Conservation (phyloP, 2,888 invertebrate species). For the Teinopalpus imperialis region DNA sequence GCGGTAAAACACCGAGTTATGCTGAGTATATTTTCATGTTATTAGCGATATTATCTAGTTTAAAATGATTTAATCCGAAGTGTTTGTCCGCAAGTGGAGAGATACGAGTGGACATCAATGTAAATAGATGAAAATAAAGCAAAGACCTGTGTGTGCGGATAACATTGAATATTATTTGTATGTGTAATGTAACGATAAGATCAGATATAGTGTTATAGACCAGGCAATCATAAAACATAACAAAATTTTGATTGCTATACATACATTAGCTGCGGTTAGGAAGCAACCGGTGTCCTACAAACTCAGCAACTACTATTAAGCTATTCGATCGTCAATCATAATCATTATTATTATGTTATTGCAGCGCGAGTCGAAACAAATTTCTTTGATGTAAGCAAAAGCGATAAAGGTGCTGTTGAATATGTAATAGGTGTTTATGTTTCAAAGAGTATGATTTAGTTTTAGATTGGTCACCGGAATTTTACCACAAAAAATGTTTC, state of each 20-base stretch:
- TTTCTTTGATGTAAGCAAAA: conserved; percentile 2
- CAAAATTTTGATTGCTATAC: no score
- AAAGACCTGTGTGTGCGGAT: conserved; percentile 1
- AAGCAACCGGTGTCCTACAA: no score
- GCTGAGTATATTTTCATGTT: conserved; percentile 1
- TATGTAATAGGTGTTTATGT: no score
- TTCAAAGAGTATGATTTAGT: no score
- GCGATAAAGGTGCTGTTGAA: neutral
- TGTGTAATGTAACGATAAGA: no score
- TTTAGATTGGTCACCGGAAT: no score
- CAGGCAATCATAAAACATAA: no score
- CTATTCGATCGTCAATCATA: conserved; percentile 19
- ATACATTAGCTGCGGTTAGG: no score
- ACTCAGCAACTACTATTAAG: no score
- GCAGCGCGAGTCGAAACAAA: neutral
- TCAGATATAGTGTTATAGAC: no score
- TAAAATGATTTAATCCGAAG: conserved; percentile 2
- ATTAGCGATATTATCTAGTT: conserved; percentile 1
- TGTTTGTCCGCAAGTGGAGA: conserved; percentile 1
- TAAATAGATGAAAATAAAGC: conserved; percentile 19
- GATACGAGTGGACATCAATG: conserved; percentile 16
- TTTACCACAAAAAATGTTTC: no score
- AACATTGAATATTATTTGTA: conserved; percentile 5
- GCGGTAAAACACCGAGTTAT: no score
- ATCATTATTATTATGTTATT: conserved; percentile 7